Conservation (phyloP, 2,888 invertebrate genomes). For the Cosmia trapezina region DNA sequence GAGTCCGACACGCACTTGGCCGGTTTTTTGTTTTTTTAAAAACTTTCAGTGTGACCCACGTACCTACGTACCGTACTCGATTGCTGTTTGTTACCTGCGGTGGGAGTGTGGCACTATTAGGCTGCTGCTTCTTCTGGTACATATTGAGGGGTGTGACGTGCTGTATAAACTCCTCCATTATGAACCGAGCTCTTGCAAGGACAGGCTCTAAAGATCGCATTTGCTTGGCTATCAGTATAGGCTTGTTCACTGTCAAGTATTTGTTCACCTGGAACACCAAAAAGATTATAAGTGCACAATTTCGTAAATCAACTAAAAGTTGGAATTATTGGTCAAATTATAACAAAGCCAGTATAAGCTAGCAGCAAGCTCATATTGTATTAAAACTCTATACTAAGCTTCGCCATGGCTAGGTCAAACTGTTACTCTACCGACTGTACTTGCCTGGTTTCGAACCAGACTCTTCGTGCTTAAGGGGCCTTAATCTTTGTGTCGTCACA, state of each 20-base stretch:
- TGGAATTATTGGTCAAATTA: too few relatives aligned
- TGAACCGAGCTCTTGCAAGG: constrained; percentile 79
- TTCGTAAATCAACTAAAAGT: not conserved
- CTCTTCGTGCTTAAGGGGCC: not conserved
- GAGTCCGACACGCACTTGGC: too few relatives aligned
- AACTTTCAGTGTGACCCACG: too few relatives aligned
- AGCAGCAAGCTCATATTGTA: too few relatives aligned
- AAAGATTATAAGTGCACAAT: not conserved
- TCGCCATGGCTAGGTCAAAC: not conserved
- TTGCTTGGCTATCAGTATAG: constrained; percentile 75
- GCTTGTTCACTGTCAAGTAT: constrained; percentile 72
- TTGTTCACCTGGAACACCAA: constrained; percentile 73
- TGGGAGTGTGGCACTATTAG: constrained; percentile 5
- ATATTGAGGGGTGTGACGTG: constrained; percentile 80
- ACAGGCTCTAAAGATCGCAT: constrained; percentile 77
- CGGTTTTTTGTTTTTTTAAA: too few relatives aligned
- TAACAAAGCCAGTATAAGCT: too few relatives aligned
- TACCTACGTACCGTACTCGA: not conserved
- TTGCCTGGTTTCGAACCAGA: not conserved
- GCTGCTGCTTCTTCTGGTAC: constrained; percentile 65
- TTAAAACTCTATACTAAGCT: not conserved
- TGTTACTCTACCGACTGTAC: not conserved
- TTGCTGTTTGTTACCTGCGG: constrained; percentile 20
- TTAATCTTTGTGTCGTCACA: not conserved
- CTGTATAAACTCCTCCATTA: constrained; percentile 88